Conservation (phyloP, 2,888 invertebrate genomes). For the Pycnomerus fuliginosus region DNA sequence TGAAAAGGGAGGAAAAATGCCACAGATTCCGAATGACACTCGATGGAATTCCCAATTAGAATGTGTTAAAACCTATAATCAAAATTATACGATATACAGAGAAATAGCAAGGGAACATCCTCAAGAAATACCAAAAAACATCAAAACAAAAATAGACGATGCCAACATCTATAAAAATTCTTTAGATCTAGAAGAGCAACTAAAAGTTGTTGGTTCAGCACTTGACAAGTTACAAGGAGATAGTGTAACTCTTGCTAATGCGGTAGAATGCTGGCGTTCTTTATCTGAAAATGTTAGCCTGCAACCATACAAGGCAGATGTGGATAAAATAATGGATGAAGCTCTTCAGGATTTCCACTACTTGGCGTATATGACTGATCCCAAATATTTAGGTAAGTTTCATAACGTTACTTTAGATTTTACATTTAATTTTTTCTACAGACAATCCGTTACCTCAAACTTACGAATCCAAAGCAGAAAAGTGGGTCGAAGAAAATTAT, state of each 20-base stretch:
- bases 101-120: neutral
- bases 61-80: neutral
- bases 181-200: neutral
- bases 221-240: neutral
- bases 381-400: neutral
- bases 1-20: neutral
- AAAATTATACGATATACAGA: neutral
- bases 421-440: too few species aligned
- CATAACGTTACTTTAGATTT: too few species aligned
- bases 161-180: neutral
- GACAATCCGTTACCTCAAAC: neutral
- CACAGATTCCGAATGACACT: neutral
- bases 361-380: neutral
- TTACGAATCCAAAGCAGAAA: neutral
- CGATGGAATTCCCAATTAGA: neutral
- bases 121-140: neutral
- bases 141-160: too few species aligned
- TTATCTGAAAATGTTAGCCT: too few species aligned
- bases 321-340: neutral
- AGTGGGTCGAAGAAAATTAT: neutral
- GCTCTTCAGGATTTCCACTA: neutral
- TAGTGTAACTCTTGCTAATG: neutral
- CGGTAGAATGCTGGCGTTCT: neutral
- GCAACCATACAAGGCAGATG: neutral
- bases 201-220: neutral